Evolutionary conservation across 2,888 invertebrate species (phyloP).

Genomic region (Melieria picta): DNA sequence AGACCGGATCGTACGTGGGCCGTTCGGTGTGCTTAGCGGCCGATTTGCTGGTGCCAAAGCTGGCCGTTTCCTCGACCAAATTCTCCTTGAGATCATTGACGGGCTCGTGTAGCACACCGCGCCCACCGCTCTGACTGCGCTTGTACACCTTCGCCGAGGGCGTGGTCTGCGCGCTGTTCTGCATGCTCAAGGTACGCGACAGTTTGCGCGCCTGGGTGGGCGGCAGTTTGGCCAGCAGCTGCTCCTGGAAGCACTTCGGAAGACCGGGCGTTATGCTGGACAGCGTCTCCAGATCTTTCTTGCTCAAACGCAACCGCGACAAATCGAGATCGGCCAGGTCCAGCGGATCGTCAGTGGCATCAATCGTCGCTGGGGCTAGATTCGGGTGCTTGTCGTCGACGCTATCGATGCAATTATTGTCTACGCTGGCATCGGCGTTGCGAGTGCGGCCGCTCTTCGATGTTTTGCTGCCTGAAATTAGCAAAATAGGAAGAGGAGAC

Average conservation of each 20-base stretch:
- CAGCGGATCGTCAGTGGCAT: conserved; percentile 52
- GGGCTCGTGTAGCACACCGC: conserved; percentile 51
- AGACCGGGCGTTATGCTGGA: conserved; percentile 77
- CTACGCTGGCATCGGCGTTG: conserved; percentile 18
- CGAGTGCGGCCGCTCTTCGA: conserved; percentile 49
- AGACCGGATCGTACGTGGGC: conserved; percentile 26
- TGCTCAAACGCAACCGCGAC: conserved; percentile 75
- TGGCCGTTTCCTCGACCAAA: conserved; percentile 29
- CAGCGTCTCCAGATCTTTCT: conserved; percentile 76
- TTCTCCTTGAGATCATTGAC: conserved; percentile 59
- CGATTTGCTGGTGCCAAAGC: conserved; percentile 23
- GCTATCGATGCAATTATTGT: conserved; percentile 2
- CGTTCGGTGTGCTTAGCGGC: conserved; percentile 17
- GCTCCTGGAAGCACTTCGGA: conserved; percentile 77
- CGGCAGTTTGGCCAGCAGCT: conserved; percentile 76
- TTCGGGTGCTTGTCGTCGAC: neutral
- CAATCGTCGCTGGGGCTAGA: conserved; percentile 10
- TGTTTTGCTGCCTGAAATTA: conserved; percentile 44
- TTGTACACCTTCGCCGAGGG: conserved; percentile 55
- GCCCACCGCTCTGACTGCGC: conserved; percentile 67
- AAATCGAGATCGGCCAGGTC: conserved; percentile 75
- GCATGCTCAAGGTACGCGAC: conserved; percentile 72
- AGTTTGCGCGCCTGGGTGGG: conserved; percentile 75
- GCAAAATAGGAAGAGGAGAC: neutral
- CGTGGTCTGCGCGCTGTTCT: conserved; percentile 50